phyloP scores from a whole-genome alignment of 2,113 vertebrate genomes.

The Chionomys nivalis region DNA sequence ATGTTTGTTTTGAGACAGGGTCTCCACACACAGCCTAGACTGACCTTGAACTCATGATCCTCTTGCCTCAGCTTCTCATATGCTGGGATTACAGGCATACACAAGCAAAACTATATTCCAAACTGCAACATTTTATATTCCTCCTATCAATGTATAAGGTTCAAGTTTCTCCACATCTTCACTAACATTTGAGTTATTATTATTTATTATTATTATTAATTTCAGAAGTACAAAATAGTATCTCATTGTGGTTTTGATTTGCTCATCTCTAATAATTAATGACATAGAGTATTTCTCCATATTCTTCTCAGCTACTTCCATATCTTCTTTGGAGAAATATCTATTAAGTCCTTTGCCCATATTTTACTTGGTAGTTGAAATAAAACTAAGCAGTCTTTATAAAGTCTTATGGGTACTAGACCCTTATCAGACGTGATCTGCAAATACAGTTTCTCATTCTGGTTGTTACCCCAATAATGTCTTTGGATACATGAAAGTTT shows the following conservation, averaged over 20 bases:
- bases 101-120: background rate
- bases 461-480: background rate
- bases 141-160: background rate
- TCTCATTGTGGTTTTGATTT: background rate
- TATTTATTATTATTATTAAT: background rate
- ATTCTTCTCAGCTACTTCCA: background rate
- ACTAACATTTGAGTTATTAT: background rate
- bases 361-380: background rate
- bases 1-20: background rate
- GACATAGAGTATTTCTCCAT: background rate
- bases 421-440: conserved; percentile 26
- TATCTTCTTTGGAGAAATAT: conserved; percentile 25
- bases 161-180: conserved; percentile 12
- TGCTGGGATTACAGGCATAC: background rate
- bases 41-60: background rate
- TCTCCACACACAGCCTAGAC: background rate
- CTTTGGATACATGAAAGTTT: background rate
- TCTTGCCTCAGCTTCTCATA: background rate
- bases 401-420: background rate
- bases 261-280: conserved; percentile 14
- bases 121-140: background rate
- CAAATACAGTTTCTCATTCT: conserved; percentile 23
- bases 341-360: background rate
- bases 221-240: background rate
- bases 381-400: conserved; percentile 38